These are phyloP conservation scores for Crocidura indochinensis DNA, from an alignment of 2,797 vertebrate species.

Conservation along the genomic window DNA sequence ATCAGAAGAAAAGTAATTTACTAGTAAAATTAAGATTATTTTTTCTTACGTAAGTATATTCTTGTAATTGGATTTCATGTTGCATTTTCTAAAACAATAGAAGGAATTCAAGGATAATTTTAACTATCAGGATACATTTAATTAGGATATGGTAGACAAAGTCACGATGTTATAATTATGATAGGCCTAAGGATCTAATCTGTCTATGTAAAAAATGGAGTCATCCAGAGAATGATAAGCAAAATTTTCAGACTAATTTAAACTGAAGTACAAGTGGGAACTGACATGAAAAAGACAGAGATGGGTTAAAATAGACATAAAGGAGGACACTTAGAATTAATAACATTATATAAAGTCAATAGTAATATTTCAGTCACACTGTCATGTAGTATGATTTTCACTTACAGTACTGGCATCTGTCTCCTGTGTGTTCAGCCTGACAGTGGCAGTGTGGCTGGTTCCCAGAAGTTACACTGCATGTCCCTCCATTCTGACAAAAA, in stretches of 20 bases:
- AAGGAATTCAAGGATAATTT: too few relatives aligned
- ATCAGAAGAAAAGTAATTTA: neutral
- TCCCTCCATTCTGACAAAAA: constrained; percentile 97
- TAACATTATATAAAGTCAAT: neutral
- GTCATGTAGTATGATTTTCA: constrained; percentile 60
- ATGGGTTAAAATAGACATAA: neutral
- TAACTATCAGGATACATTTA: neutral
- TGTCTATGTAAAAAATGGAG: neutral
- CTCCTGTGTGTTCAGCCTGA: constrained; percentile 96
- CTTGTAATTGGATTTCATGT: neutral
- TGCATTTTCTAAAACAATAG: neutral
- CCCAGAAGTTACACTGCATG: constrained; percentile 95
- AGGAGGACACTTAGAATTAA: neutral
- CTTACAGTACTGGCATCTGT: constrained; percentile 98
- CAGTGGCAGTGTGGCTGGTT: constrained; percentile 97
- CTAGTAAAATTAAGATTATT: neutral
- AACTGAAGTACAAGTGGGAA: neutral
- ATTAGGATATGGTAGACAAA: neutral
- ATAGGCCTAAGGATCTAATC: neutral
- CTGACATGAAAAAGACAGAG: neutral
- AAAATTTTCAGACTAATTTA: neutral
- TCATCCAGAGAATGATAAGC: neutral
- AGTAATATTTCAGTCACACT: neutral
- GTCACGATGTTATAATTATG: neutral
- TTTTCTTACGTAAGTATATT: neutral